Conservation (phyloP, 1,140 invertebrate species). For the Tetramorium simillimum region DNA sequence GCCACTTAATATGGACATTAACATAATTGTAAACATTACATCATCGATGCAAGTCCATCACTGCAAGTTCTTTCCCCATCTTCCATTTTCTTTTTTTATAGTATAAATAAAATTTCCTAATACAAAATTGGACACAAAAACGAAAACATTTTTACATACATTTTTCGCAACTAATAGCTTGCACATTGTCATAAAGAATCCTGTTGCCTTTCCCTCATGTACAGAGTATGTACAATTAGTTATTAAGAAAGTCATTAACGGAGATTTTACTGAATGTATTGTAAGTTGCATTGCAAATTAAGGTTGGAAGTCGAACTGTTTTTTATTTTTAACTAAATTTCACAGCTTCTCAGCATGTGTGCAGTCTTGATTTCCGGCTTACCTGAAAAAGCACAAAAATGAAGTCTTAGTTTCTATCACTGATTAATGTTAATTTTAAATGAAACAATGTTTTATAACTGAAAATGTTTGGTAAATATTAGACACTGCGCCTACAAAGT, state of each 20-base stretch:
- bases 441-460: slow-evolving; percentile 1
- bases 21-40: slow-evolving; percentile 65
- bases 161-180: slow-evolving; percentile 22
- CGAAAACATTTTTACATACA: slow-evolving; percentile 56
- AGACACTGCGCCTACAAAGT: slow-evolving; percentile 63
- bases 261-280: slow-evolving; percentile 38
- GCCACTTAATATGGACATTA: slow-evolving; percentile 48
- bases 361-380: slow-evolving; percentile 81
- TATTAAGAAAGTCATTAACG: slow-evolving; percentile 17
- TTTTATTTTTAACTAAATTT: slow-evolving; percentile 75
- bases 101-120: slow-evolving; percentile 59
- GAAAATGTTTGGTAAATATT: slow-evolving; percentile 72
- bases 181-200: slow-evolving; percentile 3
- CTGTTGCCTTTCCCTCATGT: background rate
- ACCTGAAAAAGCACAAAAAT: slow-evolving; percentile 67
- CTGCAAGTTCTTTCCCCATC: slow-evolving; percentile 80
- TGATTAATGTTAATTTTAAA: background rate
- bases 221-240: slow-evolving; percentile 65
- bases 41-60: slow-evolving; percentile 59
- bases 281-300: slow-evolving; percentile 60
- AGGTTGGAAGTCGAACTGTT: slow-evolving; percentile 76
- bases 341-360: slow-evolving; percentile 74
- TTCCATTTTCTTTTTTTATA: slow-evolving; percentile 71
- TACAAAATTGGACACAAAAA: slow-evolving; percentile 46
- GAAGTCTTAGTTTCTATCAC: background rate